Evolutionary conservation across 2,113 vertebrate genomes (phyloP), one percentile per base, ranked within the genome.

Genomic region (Carassius gibelio): DNA sequence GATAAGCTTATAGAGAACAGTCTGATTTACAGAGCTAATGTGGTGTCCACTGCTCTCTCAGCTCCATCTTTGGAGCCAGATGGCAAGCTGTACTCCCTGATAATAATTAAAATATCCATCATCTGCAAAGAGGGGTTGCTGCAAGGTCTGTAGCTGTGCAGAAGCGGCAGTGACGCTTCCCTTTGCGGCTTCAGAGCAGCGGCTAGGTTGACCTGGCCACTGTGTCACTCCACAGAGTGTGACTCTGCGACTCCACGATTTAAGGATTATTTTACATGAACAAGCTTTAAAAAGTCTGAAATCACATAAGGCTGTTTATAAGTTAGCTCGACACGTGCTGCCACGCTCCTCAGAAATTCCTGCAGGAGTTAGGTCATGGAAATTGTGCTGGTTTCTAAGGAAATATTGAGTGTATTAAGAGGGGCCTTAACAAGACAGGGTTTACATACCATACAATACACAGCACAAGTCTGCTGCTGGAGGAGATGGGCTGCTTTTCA

Each of bases 321-420:
- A 89, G 86, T 80, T 86, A 88, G 85, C 85, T 84, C 87, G 85
- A 88, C 84, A 86, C 57, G 30, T 74, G 84, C 75, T 90, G 88
- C 84, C 87, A 85, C 83, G 80, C 76, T 84, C 77, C 76, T 75
- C 84, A 83, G 85, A 83, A 88, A 91, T 91, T 89, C 90, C 88
- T 88, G 52, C 72, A 82, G 75, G 82, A 87, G 86, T 86, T 88
- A 91, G 89, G 84, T 88, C 87, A 91, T 88, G 88, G 89, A 88
- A 90, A 88, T 83, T 85, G 86, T 71, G 74, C 85, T 82, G 78
- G 77, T 80, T 82, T 85, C 86, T 88, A 87, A 88, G 87, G 87
- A 87, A 85, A 79, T 88, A 86, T 86, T 71, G 84, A 55, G 64
- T 88, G 80, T 48, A 81, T 82, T 79, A 72, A 85, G 84, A 88